Evolutionary conservation across 2,888 invertebrate genomes (phyloP).

Genomic region (Melitaea athalia): DNA sequence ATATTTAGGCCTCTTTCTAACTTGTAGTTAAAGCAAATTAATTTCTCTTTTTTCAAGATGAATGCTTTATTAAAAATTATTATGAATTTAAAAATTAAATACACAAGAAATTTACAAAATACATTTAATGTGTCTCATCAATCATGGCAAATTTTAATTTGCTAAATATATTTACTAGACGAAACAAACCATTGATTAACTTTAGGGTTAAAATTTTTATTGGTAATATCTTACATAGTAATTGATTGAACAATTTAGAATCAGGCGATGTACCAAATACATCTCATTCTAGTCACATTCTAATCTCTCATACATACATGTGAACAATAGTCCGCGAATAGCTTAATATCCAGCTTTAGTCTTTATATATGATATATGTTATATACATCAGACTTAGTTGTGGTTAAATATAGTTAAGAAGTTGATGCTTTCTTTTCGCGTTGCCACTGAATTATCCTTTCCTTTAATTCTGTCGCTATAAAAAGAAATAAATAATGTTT

Average conservation of each 20-base stretch:
- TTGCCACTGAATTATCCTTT: conserved; percentile 93
- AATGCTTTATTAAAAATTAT: neutral
- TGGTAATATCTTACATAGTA: conserved; percentile 17
- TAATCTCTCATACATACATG: conserved; percentile 70
- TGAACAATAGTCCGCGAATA: conserved; percentile 72
- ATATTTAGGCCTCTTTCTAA: conserved; percentile 7
- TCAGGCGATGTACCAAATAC: conserved; percentile 3
- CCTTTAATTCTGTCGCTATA: conserved; percentile 91
- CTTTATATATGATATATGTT: conserved; percentile 67
- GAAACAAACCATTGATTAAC: conserved; percentile 11
- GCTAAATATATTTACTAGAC: conserved; percentile 7
- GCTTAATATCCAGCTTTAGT: conserved; percentile 66
- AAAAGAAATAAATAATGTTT: conserved; percentile 42
- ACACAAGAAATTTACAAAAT: conserved; percentile 9
- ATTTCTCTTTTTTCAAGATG: neutral
- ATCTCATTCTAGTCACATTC: conserved; percentile 14
- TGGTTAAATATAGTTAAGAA: conserved; percentile 64
- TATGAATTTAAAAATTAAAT: conserved; percentile 1
- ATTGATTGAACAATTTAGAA: conserved; percentile 10
- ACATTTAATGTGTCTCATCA: conserved; percentile 4
- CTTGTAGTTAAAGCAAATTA: neutral
- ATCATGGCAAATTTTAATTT: conserved; percentile 5
- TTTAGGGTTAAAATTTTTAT: conserved; percentile 13
- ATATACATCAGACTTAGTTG: conserved; percentile 78
- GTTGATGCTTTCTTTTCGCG: conserved; percentile 85